Evolutionary conservation across 2,888 invertebrate species (phyloP).

Genomic region (Microplitis deprimator): DNA sequence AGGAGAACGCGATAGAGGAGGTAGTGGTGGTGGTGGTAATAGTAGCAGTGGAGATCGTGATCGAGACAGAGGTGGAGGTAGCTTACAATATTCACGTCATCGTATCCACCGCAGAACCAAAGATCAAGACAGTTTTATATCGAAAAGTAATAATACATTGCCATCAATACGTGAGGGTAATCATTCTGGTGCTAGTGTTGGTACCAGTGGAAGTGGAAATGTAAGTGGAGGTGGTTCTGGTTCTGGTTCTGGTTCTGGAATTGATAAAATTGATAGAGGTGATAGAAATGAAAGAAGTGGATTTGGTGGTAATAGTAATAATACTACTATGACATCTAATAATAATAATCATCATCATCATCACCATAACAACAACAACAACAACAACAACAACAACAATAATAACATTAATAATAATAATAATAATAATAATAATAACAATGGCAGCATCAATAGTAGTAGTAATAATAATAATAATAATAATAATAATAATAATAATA

Average conservation of each 20-base stretch:
- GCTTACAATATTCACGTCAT: conserved; percentile 65
- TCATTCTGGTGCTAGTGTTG: conserved; percentile 5
- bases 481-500: background rate
- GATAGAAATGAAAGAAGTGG: background rate
- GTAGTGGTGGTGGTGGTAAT: background rate
- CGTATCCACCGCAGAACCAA: conserved; percentile 70
- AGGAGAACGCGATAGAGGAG: background rate
- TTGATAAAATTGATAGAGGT: background rate
- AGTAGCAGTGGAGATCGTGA: background rate
- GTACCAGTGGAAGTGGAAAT: conserved; percentile 22
- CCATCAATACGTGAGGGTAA: conserved; percentile 64
- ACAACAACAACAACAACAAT: background rate
- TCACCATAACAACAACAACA: background rate
- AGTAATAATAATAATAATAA: background rate
- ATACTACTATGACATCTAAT: conserved; percentile 24
- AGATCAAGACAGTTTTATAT: conserved; percentile 63
- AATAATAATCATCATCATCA: background rate
- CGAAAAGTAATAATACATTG: conserved; percentile 62
- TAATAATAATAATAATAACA: background rate
- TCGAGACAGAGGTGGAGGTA: background rate
- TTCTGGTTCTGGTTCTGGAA: background rate
- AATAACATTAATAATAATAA: background rate
- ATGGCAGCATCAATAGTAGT: background rate
- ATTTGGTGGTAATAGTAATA: background rate
- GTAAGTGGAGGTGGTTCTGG: conserved; percentile 9